Evolutionary conservation across 2,113 vertebrate species (phyloP).

Genomic region (Gopherus evgoodei): DNA sequence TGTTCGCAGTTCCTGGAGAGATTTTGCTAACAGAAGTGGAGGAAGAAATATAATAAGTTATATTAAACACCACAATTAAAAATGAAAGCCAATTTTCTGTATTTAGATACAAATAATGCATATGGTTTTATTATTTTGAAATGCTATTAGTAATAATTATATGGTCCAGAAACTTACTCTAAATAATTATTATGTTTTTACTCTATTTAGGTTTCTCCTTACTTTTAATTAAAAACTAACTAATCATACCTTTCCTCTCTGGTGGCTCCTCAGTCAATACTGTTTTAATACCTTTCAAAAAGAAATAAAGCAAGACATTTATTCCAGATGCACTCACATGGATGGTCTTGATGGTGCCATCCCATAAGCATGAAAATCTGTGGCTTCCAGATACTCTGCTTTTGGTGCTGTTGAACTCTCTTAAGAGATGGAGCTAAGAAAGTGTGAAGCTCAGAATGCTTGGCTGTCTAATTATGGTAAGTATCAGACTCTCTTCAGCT

Average conservation of each 20-base stretch:
- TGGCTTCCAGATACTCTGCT: background rate
- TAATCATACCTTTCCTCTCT: constrained; percentile 36
- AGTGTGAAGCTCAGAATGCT: background rate
- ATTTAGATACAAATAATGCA: background rate
- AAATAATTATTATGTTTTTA: background rate
- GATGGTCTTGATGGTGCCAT: background rate
- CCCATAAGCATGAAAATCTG: background rate
- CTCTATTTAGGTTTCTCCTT: background rate
- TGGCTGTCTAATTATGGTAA: background rate
- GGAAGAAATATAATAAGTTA: background rate
- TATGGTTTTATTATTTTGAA: background rate
- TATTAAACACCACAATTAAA: background rate
- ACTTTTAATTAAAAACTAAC: background rate
- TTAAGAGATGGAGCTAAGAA: background rate
- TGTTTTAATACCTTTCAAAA: constrained; percentile 25
- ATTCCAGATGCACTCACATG: background rate
- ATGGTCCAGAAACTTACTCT: background rate
- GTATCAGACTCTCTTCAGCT: background rate
- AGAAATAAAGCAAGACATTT: background rate
- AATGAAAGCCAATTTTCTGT: background rate
- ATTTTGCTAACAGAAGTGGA: background rate
- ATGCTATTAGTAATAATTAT: background rate
- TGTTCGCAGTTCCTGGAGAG: background rate
- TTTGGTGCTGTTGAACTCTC: background rate
- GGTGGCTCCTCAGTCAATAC: background rate